phyloP scores from a whole-genome alignment of 2,797 vertebrate species.

The Hirundo rustica region DNA sequence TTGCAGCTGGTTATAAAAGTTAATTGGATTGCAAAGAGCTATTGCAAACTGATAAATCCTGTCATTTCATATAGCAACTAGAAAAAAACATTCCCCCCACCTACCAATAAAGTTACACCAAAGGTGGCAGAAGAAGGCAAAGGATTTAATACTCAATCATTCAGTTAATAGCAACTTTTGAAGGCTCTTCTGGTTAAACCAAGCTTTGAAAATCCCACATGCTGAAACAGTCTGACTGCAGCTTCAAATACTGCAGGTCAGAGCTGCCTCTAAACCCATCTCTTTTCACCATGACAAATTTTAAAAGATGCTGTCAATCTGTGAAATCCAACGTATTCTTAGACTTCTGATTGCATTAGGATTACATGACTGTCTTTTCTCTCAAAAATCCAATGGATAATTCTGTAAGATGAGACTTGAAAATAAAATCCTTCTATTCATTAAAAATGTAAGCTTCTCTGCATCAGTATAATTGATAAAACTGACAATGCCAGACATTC shows the following conservation, averaged over 20 bases:
- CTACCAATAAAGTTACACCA: background rate
- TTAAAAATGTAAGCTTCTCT: slow-evolving; percentile 16
- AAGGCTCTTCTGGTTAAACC: background rate
- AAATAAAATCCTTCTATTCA: slow-evolving; percentile 1
- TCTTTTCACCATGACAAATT: slow-evolving; percentile 23
- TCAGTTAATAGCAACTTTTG: background rate
- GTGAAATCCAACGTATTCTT: background rate
- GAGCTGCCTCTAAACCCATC: slow-evolving; percentile 25
- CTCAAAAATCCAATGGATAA: background rate
- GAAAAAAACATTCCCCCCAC: background rate
- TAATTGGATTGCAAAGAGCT: background rate
- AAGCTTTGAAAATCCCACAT: background rate
- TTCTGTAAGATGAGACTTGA: background rate
- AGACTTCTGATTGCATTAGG: slow-evolving; percentile 54
- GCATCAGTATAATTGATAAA: slow-evolving; percentile 34
- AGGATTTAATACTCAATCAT: background rate
- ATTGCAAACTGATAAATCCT: background rate
- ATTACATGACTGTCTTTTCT: background rate
- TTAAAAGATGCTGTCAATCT: slow-evolving; percentile 47
- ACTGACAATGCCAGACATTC: slow-evolving; percentile 14
- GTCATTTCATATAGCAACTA: background rate
- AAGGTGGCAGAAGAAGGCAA: background rate
- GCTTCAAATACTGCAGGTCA: background rate
- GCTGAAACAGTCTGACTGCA: background rate
- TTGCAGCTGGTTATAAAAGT: background rate